phyloP scores from a whole-genome alignment of 2,797 vertebrate species.

The Aplochiton taeniatus region DNA sequence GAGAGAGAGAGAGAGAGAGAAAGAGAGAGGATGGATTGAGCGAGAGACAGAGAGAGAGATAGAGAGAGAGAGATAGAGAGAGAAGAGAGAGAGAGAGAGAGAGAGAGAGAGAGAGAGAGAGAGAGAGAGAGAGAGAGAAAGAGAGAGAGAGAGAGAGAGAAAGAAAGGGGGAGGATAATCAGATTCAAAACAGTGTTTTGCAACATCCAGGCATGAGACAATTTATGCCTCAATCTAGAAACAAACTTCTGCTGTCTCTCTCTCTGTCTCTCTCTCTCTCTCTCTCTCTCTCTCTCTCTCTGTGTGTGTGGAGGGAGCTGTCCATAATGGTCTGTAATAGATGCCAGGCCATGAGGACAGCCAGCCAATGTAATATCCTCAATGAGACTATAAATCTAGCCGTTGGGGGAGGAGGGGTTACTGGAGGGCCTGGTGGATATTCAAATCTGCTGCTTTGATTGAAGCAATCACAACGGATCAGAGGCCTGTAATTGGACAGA shows the following conservation, averaged over 20 bases:
- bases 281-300: neutral
- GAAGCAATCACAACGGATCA: conserved; percentile 76
- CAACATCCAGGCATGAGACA: conserved; percentile 62
- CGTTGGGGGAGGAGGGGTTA: conserved; percentile 58
- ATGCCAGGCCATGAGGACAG: conserved; percentile 74
- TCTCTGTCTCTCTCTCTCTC: conserved; percentile 34
- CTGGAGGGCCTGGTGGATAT: conserved; percentile 70
- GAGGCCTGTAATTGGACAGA: conserved; percentile 66
- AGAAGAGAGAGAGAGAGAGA: too few relatives aligned
- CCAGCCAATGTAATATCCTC: conserved; percentile 74
- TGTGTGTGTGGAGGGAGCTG: conserved; percentile 52
- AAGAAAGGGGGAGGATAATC: too few relatives aligned
- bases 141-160: too few relatives aligned
- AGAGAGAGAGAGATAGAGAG: too few relatives aligned
- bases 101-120: too few relatives aligned
- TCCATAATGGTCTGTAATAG: conserved; percentile 74
- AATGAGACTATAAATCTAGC: conserved; percentile 74
- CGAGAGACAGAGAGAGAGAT: too few relatives aligned
- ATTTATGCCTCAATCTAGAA: conserved; percentile 74
- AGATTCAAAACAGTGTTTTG: conserved; percentile 42
- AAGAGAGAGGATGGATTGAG: too few relatives aligned
- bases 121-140: too few relatives aligned
- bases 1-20: too few relatives aligned
- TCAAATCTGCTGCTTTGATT: conserved; percentile 78
- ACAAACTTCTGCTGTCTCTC: conserved; percentile 68